Percentiles rank a stretch among this genome's conserved stretches.
Conservation (phyloP, 37 sponge, comb jelly and placozoan species). For the Crambe crambe region DNA sequence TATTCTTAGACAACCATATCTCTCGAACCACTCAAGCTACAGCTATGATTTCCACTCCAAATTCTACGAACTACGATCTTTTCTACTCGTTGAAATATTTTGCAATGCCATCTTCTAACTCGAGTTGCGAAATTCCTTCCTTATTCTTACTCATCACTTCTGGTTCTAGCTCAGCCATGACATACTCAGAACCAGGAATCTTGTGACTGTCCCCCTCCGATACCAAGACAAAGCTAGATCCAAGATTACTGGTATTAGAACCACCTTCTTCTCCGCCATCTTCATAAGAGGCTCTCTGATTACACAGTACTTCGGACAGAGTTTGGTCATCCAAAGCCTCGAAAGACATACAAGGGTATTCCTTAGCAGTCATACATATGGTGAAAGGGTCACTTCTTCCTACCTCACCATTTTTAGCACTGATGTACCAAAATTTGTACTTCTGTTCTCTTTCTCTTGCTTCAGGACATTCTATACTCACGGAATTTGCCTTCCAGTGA, state of each 20-base stretch:
- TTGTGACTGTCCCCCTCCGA: neutral
- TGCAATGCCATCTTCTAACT: neutral
- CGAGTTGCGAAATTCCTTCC: neutral
- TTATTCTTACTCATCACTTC: neutral
- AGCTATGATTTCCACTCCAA: no score
- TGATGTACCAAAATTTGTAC: slow-evolving; percentile 11
- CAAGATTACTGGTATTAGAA: neutral
- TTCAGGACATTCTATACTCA: neutral
- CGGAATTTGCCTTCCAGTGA: neutral
- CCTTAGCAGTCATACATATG: neutral
- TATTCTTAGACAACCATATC: no score
- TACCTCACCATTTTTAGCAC: neutral
- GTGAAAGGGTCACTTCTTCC: slow-evolving; percentile 11
- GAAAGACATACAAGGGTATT: neutral
- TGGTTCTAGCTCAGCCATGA: neutral
- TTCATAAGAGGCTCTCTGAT: neutral
- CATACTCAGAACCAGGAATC: neutral
- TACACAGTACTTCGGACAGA: neutral
- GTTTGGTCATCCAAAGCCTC: neutral
- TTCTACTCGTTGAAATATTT: no score
- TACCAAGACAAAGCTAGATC: slow-evolving; percentile 7
- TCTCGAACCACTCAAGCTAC: no score
- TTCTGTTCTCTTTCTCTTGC: neutral
- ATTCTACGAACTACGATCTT: no score
- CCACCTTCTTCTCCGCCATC: neutral